These are phyloP conservation scores for Nephrotoma guestfalica DNA, from an alignment of 2,888 invertebrate species.

Conservation along the genomic window DNA sequence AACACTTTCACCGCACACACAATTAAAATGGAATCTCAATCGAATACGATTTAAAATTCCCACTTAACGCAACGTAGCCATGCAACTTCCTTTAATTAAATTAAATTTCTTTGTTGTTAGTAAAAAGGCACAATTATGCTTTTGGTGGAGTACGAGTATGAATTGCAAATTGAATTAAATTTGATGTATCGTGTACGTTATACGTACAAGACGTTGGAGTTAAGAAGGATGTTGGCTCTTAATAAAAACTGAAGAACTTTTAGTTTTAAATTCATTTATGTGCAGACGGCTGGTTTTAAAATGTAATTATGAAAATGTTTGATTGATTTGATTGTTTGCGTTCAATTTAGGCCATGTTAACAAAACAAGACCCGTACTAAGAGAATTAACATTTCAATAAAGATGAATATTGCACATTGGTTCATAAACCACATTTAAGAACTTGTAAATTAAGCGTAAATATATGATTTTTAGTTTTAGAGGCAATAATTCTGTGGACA, in stretches of 20 bases:
- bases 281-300: not conserved
- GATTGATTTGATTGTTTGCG: not conserved
- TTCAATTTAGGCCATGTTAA: not conserved
- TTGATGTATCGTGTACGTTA: not conserved
- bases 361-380: not conserved
- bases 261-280: not conserved
- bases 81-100: not conserved
- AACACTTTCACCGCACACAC: not conserved
- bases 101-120: not conserved
- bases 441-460: too few species aligned
- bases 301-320: not conserved
- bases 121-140: not conserved
- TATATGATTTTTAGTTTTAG: too few species aligned
- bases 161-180: not conserved
- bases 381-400: too few species aligned
- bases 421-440: too few species aligned
- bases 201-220: not conserved
- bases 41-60: not conserved
- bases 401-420: too few species aligned
- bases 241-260: not conserved
- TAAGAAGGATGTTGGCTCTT: not conserved
- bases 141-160: not conserved
- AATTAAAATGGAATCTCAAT: not conserved
- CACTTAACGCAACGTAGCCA: not conserved
- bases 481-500: too few species aligned